A percentile compares a stretch with the other conserved stretches of the same genome.
Evolutionary conservation across 1,140 invertebrate genomes (phyloP).

Genomic region (Doryteuthis pealeii): DNA sequence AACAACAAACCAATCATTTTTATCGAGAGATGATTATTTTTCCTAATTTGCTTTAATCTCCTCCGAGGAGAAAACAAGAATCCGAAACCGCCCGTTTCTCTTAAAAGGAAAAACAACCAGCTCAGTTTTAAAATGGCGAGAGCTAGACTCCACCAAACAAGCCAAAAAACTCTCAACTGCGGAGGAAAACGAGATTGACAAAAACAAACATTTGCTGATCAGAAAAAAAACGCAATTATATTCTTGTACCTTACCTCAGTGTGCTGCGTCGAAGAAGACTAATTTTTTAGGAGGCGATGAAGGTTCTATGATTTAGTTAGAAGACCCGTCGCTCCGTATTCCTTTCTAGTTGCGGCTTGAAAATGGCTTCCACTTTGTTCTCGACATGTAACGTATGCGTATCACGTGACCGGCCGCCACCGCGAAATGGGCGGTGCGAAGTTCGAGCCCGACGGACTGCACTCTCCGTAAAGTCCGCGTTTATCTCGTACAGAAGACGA

Average conservation of each 20-base stretch:
- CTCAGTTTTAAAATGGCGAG: conserved; percentile 12
- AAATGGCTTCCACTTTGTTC: conserved; percentile 13
- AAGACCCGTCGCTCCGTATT: conserved; percentile 2
- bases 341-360: conserved; percentile 8
- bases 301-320: background rate
- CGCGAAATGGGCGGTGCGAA: background rate
- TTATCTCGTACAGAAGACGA: too few species aligned
- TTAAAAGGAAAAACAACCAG: background rate
- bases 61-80: background rate
- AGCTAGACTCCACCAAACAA: background rate
- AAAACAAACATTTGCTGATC: too few species aligned
- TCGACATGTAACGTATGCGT: background rate
- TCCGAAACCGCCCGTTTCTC: conserved; percentile 1
- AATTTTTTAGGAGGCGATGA: background rate
- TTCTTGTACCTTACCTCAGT: background rate
- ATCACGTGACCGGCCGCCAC: background rate
- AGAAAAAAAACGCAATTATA: background rate
- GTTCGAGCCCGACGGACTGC: too few species aligned
- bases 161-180: too few species aligned
- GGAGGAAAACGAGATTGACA: too few species aligned
- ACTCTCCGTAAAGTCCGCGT: too few species aligned
- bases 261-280: background rate
- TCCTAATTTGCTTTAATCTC: too few species aligned
- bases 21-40: too few species aligned
- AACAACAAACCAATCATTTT: background rate